phyloP scores from a whole-genome alignment of 2,113 vertebrate genomes.

The Zeus faber region DNA sequence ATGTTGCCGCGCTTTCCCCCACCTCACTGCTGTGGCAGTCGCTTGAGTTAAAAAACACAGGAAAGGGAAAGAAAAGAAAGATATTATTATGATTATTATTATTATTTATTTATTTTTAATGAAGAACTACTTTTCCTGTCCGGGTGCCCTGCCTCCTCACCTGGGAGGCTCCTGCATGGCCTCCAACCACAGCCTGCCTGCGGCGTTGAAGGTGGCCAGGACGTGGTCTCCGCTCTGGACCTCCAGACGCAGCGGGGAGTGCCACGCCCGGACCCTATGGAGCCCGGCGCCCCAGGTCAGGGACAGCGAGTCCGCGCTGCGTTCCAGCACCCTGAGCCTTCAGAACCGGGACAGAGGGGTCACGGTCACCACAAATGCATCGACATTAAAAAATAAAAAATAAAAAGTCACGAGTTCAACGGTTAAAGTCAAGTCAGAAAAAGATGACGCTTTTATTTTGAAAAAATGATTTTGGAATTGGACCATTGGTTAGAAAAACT shows the following conservation, averaged over 20 bases:
- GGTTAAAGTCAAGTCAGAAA: no score
- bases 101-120: background rate
- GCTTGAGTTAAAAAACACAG: no score
- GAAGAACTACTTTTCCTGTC: background rate
- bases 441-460: no score
- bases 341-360: no score
- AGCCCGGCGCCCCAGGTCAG: slow-evolving; percentile 70
- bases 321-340: slow-evolving; percentile 76
- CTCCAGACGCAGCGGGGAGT: slow-evolving; percentile 81
- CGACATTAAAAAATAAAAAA: no score
- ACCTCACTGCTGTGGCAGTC: slow-evolving; percentile 40
- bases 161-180: slow-evolving; percentile 66
- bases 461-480: no score
- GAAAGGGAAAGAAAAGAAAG: no score
- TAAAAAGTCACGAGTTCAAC: no score
- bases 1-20: slow-evolving; percentile 10
- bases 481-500: no score
- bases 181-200: slow-evolving; percentile 84
- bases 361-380: no score
- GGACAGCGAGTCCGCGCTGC: slow-evolving; percentile 61
- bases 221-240: slow-evolving; percentile 74
- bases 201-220: slow-evolving; percentile 83
- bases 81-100: no score
- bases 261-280: slow-evolving; percentile 71
- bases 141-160: slow-evolving; percentile 57